Evolutionary conservation across 92 coral and sea anemone species (phyloP).

Genomic region (Palythoa grandiflora): DNA sequence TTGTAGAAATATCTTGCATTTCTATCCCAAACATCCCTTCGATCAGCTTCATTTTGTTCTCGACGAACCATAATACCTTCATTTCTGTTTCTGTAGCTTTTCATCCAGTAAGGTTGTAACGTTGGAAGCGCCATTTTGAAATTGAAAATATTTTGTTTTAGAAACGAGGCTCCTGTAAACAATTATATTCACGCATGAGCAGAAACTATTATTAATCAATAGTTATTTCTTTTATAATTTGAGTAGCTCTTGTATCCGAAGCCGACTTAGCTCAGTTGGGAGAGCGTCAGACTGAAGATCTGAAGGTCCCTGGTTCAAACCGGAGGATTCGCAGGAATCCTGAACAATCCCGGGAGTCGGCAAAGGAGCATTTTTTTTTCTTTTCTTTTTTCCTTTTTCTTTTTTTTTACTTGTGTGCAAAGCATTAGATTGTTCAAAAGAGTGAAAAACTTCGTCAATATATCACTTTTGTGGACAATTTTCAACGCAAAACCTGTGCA

Average conservation of each 20-base stretch:
- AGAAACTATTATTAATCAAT: neutral
- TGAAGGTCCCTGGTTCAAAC: conserved; percentile 99
- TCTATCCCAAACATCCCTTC: conserved; percentile 92
- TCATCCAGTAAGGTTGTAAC: conserved; percentile 99
- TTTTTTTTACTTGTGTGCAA: neutral
- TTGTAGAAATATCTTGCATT: conserved; percentile 92
- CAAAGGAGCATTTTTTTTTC: conserved; percentile 43
- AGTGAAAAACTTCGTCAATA: too few relatives aligned
- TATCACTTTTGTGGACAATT: too few relatives aligned
- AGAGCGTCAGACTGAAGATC: conserved; percentile 99
- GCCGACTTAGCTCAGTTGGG: conserved; percentile 99
- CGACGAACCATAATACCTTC: conserved; percentile 96
- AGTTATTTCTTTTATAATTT: neutral
- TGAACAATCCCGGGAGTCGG: conserved; percentile 99
- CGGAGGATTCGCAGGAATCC: conserved; percentile 93
- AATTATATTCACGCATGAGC: conserved; percentile 38
- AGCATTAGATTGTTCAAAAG: neutral
- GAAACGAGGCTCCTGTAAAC: conserved; percentile 44
- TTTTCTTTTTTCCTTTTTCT: neutral
- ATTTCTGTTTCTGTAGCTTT: conserved; percentile 87
- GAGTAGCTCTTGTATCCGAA: neutral
- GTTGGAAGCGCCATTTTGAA: conserved; percentile 99
- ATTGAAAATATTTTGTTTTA: conserved; percentile 27
- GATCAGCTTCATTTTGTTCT: conserved; percentile 93
- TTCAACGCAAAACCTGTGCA: neutral